A percentile compares a stretch with the other conserved stretches of the same genome.
Conservation (phyloP, 2,113 vertebrate species). For the Gymnobelideus leadbeateri region DNA sequence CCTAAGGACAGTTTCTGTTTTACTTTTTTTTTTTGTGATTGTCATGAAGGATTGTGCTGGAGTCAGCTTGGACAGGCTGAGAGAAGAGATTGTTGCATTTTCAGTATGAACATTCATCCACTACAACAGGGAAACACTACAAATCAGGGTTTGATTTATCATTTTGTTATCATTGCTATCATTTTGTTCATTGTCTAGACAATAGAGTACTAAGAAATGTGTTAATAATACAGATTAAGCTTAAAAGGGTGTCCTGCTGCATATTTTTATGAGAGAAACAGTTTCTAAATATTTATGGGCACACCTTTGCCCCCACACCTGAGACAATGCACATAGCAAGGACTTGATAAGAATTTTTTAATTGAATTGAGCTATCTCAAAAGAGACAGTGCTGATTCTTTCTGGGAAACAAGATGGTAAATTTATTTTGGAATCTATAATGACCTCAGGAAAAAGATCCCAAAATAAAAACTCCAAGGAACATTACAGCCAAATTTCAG, state of each 20-base stretch:
- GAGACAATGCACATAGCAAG: neutral
- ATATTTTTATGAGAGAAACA: neutral
- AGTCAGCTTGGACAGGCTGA: neutral
- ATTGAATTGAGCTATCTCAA: neutral
- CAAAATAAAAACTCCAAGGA: too few species aligned
- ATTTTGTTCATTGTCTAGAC: neutral
- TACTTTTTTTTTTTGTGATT: neutral
- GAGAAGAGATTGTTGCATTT: neutral
- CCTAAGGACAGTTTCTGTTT: neutral
- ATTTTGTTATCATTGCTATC: neutral
- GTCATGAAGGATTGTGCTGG: neutral
- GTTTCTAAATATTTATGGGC: neutral
- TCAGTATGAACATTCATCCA: neutral
- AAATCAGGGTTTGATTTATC: neutral
- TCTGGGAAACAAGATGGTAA: too few species aligned
- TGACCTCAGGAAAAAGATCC: too few species aligned
- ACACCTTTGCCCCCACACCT: neutral
- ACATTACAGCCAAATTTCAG: too few species aligned
- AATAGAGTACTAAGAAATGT: neutral
- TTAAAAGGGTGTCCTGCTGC: neutral
- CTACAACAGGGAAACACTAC: neutral
- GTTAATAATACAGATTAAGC: neutral
- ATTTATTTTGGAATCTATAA: too few species aligned
- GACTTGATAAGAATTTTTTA: neutral
- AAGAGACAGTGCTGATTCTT: neutral